A percentile compares a stretch with the other conserved stretches of the same genome.
Conservation (phyloP, 2,888 invertebrate genomes). For the Eristalinus aeneus region DNA sequence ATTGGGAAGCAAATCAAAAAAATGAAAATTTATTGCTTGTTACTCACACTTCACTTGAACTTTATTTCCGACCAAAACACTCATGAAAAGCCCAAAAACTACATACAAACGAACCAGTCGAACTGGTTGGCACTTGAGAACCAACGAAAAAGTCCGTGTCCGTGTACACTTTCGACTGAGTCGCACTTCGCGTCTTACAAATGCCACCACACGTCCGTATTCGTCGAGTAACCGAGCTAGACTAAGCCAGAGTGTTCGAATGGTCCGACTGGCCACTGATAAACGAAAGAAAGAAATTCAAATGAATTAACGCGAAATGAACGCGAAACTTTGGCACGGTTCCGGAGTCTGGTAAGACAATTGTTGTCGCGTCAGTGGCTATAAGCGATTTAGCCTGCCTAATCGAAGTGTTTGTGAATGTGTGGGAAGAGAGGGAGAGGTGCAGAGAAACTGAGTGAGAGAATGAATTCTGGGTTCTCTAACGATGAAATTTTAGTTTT, state of each 20-base stretch:
- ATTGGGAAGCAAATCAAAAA: not conserved
- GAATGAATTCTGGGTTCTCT: not conserved
- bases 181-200: not conserved
- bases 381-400: not conserved
- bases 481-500: not conserved
- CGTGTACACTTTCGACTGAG: not conserved
- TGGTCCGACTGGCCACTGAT: not conserved
- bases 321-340: constrained; percentile 6
- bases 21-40: not conserved
- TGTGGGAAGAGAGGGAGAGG: not conserved
- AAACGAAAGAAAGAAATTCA: not conserved
- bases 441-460: not conserved
- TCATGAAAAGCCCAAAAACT: not conserved
- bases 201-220: constrained; percentile 19
- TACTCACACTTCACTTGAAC: not conserved
- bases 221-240: constrained; percentile 35
- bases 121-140: not conserved
- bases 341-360: not conserved
- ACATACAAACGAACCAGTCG: not conserved
- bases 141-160: not conserved
- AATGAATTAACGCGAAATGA: not conserved
- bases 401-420: not conserved
- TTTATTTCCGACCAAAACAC: not conserved
- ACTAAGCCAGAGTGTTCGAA: constrained; percentile 43
- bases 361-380: not conserved